Base-by-base conservation (phyloP, 1,140 invertebrate species). In the Plectrocnemia conspersa region DNA sequence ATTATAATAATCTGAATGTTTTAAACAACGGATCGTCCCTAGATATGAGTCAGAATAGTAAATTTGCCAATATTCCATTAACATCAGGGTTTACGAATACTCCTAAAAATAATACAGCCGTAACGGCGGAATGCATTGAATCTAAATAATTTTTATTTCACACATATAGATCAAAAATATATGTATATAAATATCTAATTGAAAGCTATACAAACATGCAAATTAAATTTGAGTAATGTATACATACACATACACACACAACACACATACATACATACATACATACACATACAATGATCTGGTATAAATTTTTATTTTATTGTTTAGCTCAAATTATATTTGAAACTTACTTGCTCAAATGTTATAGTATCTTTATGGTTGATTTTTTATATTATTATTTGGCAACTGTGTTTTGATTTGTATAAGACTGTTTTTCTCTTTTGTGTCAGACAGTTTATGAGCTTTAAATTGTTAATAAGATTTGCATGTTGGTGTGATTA, bases 71-170 rank as follows among this genome's bases (percentile, higher is more conserved):
- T 52, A 64, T 75, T 19, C 70, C 72, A 5, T 64, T 75, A 48
- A 71, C 73, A n/a, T 71, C 72, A 1, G 72, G 72, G 58, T 76
- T 74, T 65, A 66, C 71, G 5, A 54, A 67, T 46, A 66, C 68
- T 44, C 57, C 68, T n/a, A 16, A 64, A 4, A 66, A 66, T 19
- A 68, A 66, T 63, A 67, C 71, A 52, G 66, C 71, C 45, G 72
- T 49, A 25, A 54, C 70, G 55, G 66, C 71, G 49, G 72, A 74
- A 56, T 73, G 72, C 64, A 74, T 76, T 69, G 74, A 76, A 66
- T 72, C 74, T 63, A 74, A 76, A 67, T 74, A 73, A 64, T 64
- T 55, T n/a, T 21, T 32, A 10, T 47, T 23, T n/a, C n/a, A 32
- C 38, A 45, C 42, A 25, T 3, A 24, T 23, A 29, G 27, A 16